Conservation (phyloP, 1,140 invertebrate genomes). For the Gonatopus flavifemur region DNA sequence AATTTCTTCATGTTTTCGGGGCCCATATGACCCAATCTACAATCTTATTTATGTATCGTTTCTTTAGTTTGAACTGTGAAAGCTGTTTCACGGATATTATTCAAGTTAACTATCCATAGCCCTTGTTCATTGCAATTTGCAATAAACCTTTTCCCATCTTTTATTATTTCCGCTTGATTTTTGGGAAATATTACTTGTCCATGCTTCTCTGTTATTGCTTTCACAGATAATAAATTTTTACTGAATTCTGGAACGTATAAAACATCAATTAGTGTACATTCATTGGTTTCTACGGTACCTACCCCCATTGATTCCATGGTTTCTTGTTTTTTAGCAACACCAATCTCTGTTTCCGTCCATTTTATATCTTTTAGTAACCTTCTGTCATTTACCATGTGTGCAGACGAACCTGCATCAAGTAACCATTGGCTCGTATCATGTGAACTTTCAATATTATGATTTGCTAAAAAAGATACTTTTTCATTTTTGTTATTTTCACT, state of each 20-base stretch:
- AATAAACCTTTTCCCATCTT: not conserved
- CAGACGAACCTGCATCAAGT: not conserved
- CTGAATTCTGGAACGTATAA: not conserved
- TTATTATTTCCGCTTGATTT: not conserved
- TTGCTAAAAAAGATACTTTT: not conserved
- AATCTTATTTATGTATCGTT: not conserved
- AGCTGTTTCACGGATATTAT: not conserved
- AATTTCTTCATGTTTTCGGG: not conserved
- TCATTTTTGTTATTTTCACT: not conserved
- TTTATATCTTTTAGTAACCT: not conserved
- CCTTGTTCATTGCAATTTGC: not conserved
- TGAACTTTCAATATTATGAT: not conserved
- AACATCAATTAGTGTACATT: not conserved
- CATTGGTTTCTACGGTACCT: not conserved
- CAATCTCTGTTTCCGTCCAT: not conserved
- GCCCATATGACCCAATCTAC: not conserved
- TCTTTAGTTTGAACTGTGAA: not conserved
- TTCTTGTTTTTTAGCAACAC: not conserved
- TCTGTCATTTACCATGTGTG: not conserved
- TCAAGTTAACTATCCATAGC: not conserved
- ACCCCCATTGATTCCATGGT: not conserved
- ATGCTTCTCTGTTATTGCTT: not conserved
- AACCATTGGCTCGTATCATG: not conserved
- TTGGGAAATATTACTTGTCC: not conserved
- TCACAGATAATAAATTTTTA: not conserved